phyloP scores from a whole-genome alignment of 30 jellyfish, hydroid and myxozoan species.

The Hydractinia symbiolongicarpus region DNA sequence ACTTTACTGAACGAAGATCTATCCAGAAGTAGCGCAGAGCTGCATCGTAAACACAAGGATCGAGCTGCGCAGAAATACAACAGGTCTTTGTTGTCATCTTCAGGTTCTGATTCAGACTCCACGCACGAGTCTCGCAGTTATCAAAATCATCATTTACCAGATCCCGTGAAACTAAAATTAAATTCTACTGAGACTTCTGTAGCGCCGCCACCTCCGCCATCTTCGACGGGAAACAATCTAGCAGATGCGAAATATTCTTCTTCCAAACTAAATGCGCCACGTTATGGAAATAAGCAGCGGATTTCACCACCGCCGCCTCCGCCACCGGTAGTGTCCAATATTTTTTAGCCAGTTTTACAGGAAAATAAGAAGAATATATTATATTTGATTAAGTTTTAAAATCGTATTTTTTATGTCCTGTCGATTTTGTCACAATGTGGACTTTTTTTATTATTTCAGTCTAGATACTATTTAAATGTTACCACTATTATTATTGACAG shows the following conservation, averaged over 20 bases:
- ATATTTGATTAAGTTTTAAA: no score
- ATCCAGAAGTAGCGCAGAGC: background rate
- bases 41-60: background rate
- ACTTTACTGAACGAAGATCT: background rate
- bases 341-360: background rate
- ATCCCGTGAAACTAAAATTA: background rate
- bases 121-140: background rate
- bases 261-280: conserved; percentile 12
- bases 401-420: no score
- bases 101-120: conserved; percentile 5
- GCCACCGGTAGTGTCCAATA: conserved; percentile 9
- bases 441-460: no score
- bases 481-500: no score
- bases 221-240: background rate
- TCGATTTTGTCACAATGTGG: no score
- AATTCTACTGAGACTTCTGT: background rate
- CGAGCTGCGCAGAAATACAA: background rate
- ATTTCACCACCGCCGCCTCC: conserved; percentile 19
- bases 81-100: conserved; percentile 10
- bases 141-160: background rate
- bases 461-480: no score
- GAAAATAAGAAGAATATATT: no score
- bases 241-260: background rate
- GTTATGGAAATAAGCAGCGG: background rate
- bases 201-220: conserved; percentile 20